Evolutionary conservation across 1,140 invertebrate species (phyloP), one percentile per base, ranked within the genome.

Genomic region (Prorops nasuta): DNA sequence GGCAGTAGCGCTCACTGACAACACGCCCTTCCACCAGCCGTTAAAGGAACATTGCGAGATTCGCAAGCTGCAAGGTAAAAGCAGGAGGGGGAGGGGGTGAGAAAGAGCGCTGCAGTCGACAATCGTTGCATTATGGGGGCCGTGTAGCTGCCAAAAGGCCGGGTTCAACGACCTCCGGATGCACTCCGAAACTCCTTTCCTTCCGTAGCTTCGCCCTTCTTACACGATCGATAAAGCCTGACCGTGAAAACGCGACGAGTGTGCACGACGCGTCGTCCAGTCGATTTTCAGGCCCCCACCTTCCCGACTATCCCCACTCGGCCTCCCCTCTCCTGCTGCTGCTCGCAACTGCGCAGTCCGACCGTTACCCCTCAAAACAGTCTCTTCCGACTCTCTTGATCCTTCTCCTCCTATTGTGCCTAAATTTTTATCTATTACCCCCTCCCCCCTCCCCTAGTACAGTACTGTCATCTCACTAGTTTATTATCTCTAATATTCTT

Each of bases 171-270:
- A 44, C 73, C 74, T 67, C 66, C 67, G 67, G 72, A 73, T 76
- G 70, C 72, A 75, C 74, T 77, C 71, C 69, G 75, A 76, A 70
- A 74, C 67, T 70, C 71, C 65, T 67, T 66, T 69, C 61, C 65
- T 71, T 71, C 63, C 56, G 58, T 56, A 58, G 49, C 63, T 62
- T 54, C 64, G 46, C 53, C 55, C 57, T 67, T 61, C 63, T 63
- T 58, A 56, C 36, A 63, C 68, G 75, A 77, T 76, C 74, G 75
- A 76, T 77, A 77, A 63, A 69, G 72, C 75, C 75, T 77, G 75
- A 76, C 75, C 75, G 75, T 77, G 74, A 77, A 77, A 77, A 74
- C 64, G 65, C 67, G 67, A 69, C 63, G 66, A 72, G 69, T 71
- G 65, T 67, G 70, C 67, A 67, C 70, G 64, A 55, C 60, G 63